Evolutionary conservation across 2,113 vertebrate species (phyloP).

Genomic region (Apistogramma diplotaenia): DNA sequence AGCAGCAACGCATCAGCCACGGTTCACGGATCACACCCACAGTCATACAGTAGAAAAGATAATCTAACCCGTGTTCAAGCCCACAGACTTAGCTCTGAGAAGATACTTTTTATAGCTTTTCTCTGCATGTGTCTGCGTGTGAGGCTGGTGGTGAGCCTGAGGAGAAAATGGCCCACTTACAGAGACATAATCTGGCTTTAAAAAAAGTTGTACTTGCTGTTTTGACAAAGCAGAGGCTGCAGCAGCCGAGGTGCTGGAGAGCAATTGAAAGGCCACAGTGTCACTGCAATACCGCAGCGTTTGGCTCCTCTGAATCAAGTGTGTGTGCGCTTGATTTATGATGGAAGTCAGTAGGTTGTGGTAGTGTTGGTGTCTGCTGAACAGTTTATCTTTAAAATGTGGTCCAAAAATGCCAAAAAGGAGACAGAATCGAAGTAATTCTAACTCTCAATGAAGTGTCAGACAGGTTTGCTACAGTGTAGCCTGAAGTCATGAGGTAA

Average conservation of each 20-base stretch:
- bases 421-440: neutral
- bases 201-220: neutral
- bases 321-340: neutral
- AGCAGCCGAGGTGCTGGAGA: neutral
- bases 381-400: neutral
- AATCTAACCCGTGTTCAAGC: slow-evolving; percentile 30
- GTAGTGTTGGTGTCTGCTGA: neutral
- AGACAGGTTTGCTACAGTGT: too few relatives aligned
- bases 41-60: slow-evolving; percentile 25
- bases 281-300: neutral
- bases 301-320: neutral
- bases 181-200: neutral
- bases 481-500: neutral
- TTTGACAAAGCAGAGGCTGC: neutral
- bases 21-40: slow-evolving; percentile 35
- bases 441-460: neutral
- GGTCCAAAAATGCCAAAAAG: neutral
- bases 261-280: neutral
- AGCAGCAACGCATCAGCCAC: slow-evolving; percentile 31
- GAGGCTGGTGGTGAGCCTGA: neutral
- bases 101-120: slow-evolving; percentile 4
- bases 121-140: neutral
- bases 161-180: neutral
- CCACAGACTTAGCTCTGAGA: slow-evolving; percentile 25
- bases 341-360: neutral